Evolutionary conservation across 2,888 invertebrate species (phyloP), one percentile per base, ranked within the genome.

Genomic region (Oscheius sp.): DNA sequence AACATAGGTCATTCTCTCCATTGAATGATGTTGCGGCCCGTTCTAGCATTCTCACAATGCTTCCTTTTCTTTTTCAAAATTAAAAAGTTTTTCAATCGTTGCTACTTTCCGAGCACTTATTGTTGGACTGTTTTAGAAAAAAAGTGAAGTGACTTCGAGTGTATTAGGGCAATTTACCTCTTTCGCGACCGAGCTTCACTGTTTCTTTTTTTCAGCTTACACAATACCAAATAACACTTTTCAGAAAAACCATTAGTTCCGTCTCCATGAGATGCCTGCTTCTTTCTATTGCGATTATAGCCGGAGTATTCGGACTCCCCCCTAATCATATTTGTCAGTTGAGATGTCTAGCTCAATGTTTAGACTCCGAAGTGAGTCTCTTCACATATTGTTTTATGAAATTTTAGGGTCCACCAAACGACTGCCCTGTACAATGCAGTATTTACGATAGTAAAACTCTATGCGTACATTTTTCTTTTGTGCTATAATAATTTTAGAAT

Each of bases 261-360:
- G 41, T 51, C 64, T 20, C 50, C 45, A 38, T 61, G 54, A 49
- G 65, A 61, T 56, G 20, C 59, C 20, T 54, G 61, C 61, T 51
- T 8, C 20, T 68, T 12, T 38, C 33, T 28, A 44, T 45, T 22
- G 41, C 22, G 3, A 8, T 20, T n/a, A 33, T 56, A 26, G 69
- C 65, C 22, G 36, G 22, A 49, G 12, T 30, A n/a, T 64, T 69
- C 30, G n/a, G 67, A 26, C 63, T 72, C 5, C 66, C 72, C 9
- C 57, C 67, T 26, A 41, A 69, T n/a, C 67, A 70, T 24, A 59
- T 61, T 24, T 76, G 76, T 61, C 67, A 56, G 30, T 41, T 72
- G 36, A 51, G 76, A 64, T 76, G 76, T 57, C 54, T 70, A 17
- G 74, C 76, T 33, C 65, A 62, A 57, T 74, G 74, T 33, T 41